Evolutionary conservation across 2,113 vertebrate genomes (phyloP).

Genomic region (Machaerirhynchus nigripectus): DNA sequence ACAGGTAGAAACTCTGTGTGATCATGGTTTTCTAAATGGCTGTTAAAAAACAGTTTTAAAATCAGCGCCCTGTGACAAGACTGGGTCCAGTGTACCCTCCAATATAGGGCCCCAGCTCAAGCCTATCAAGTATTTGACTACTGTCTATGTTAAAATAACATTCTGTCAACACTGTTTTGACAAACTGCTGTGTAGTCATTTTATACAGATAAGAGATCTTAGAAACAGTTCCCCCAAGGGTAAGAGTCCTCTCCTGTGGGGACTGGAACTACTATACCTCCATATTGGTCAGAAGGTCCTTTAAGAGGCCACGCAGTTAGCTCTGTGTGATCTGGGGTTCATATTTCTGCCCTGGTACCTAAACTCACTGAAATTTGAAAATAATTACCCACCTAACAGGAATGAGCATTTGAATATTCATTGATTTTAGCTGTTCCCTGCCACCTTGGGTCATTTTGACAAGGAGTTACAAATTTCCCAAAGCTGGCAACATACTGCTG

Average conservation of each 20-base stretch:
- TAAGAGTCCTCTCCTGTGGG: background rate
- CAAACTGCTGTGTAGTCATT: background rate
- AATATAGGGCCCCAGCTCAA: background rate
- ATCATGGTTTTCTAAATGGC: background rate
- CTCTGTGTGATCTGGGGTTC: background rate
- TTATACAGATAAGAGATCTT: background rate
- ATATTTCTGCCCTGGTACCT: background rate
- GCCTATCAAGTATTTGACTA: background rate
- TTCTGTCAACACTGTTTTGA: background rate
- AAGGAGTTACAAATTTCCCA: background rate
- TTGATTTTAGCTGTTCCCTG: background rate
- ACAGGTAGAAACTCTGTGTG: background rate
- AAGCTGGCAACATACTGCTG: background rate
- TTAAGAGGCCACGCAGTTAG: background rate
- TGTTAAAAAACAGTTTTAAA: background rate
- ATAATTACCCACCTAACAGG: background rate
- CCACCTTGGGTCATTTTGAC: background rate
- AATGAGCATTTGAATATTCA: background rate
- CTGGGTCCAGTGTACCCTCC: background rate
- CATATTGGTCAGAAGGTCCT: background rate
- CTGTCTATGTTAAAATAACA: background rate
- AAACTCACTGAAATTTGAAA: background rate
- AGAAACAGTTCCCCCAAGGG: background rate
- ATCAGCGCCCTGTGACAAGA: background rate
- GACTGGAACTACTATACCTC: background rate